These are phyloP conservation scores for Xenentodon cancila DNA, from an alignment of 2,797 vertebrate genomes.

Conservation along the genomic window DNA sequence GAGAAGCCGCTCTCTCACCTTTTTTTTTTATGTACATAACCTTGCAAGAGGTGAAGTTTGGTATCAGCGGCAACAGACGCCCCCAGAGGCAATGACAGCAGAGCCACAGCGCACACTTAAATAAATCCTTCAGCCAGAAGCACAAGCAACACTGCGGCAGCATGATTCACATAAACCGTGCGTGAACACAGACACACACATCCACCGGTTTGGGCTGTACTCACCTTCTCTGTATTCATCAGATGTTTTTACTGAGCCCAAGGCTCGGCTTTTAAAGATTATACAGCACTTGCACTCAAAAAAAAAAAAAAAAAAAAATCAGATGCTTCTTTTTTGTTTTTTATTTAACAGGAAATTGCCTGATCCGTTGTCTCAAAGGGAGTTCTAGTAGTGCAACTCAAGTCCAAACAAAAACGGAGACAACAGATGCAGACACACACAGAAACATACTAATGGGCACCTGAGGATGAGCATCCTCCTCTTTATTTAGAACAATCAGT, in stretches of 20 bases:
- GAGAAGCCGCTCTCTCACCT: constrained; percentile 30
- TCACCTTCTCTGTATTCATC: constrained; percentile 71
- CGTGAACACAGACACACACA: constrained; percentile 24
- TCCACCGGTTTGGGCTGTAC: constrained; percentile 28
- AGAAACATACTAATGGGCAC: constrained; percentile 36
- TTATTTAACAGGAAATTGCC: constrained; percentile 70
- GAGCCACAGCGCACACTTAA: constrained; percentile 43
- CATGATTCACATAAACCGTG: constrained; percentile 36
- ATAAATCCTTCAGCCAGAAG: constrained; percentile 46
- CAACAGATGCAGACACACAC: constrained; percentile 42
- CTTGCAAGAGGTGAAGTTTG: constrained; percentile 68
- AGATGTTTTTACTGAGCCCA: constrained; percentile 66
- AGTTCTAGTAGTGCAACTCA: constrained; percentile 65
- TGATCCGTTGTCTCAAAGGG: constrained; percentile 73
- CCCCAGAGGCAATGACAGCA: constrained; percentile 56
- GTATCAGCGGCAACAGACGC: constrained; percentile 67
- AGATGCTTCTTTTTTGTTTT: constrained; percentile 43
- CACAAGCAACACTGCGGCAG: constrained; percentile 35
- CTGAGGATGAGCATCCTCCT: constrained; percentile 16
- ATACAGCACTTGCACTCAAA: constrained; percentile 64
- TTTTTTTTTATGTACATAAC: constrained; percentile 51
- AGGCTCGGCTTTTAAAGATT: constrained; percentile 76
- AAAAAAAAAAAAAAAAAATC: constrained; percentile 56
- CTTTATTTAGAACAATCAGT: constrained; percentile 25
- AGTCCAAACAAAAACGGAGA: constrained; percentile 64